A percentile compares a stretch with the other conserved stretches of the same genome.
Evolutionary conservation across 92 coral and sea anemone species (phyloP).

Genomic region (Pocillopora grandis): DNA sequence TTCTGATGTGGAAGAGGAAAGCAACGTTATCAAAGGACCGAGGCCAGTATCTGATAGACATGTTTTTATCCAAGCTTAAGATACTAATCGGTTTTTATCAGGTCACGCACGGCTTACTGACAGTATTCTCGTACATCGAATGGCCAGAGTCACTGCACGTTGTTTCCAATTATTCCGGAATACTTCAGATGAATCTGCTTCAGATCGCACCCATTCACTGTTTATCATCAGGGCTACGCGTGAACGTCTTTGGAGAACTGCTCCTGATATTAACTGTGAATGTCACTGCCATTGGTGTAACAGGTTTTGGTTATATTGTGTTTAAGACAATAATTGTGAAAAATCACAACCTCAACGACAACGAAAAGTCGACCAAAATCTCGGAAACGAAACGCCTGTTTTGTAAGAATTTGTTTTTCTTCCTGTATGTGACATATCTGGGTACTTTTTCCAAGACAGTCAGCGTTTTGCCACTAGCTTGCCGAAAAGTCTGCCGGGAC

Average conservation of each 20-base stretch:
- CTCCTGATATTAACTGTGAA: no score
- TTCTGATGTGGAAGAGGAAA: neutral
- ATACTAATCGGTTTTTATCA: neutral
- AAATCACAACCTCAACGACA: no score
- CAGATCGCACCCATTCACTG: neutral
- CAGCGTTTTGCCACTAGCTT: neutral
- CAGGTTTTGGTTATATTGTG: no score
- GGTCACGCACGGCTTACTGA: neutral
- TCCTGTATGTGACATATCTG: no score
- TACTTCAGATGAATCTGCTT: neutral
- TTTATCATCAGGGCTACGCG: neutral
- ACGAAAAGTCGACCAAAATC: no score
- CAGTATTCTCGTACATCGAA: neutral
- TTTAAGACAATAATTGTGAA: no score
- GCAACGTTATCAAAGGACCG: neutral
- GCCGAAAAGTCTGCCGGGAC: neutral
- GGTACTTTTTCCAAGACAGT: no score
- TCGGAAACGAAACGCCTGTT: no score
- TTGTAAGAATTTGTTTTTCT: no score
- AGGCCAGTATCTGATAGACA: neutral
- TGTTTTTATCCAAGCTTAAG: slow-evolving; percentile 1
- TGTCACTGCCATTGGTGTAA: no score
- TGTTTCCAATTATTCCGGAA: neutral
- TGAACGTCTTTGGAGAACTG: neutral
- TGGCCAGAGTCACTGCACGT: neutral